These are phyloP conservation scores for Tenthredo amoena DNA, from an alignment of 2,888 invertebrate species.

Conservation along the genomic window DNA sequence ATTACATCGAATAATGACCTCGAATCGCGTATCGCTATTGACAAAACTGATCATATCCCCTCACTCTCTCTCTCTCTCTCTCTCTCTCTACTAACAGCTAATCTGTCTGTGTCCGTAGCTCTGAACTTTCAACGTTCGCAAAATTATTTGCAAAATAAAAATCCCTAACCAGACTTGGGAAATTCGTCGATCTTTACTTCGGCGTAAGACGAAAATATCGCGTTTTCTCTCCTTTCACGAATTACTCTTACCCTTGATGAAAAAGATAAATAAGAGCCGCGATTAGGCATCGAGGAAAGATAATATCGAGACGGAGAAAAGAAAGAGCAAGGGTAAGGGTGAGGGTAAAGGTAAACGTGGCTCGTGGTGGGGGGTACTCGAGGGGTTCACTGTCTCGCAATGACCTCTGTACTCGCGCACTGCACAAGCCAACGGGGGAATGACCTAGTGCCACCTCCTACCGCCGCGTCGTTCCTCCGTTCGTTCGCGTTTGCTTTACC, in stretches of 20 bases:
- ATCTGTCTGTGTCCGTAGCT: conserved; percentile 50
- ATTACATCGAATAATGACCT: conserved; percentile 19
- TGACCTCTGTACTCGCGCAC: conserved; percentile 68
- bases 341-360: conserved; percentile 45
- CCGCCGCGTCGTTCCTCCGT: conserved; percentile 47
- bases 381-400: conserved; percentile 74
- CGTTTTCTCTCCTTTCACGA: too few relatives aligned
- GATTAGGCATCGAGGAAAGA: not conserved
- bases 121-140: not conserved
- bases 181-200: too few relatives aligned
- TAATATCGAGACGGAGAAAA: not conserved
- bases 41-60: conserved; percentile 18
- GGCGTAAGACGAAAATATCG: too few relatives aligned
- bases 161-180: too few relatives aligned
- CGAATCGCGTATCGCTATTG: conserved; percentile 11
- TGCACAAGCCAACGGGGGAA: conserved; percentile 70
- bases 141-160: not conserved
- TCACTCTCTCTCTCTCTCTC: conserved; percentile 21
- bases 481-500: not conserved
- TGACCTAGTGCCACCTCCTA: conserved; percentile 71
- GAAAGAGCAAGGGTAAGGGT: not conserved
- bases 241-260: not conserved
- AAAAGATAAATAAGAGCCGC: not conserved
- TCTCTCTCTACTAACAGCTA: not conserved
- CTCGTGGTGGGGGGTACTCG: conserved; percentile 64